phyloP scores from a whole-genome alignment of 2,797 vertebrate species.

The Danio albolineatus region DNA sequence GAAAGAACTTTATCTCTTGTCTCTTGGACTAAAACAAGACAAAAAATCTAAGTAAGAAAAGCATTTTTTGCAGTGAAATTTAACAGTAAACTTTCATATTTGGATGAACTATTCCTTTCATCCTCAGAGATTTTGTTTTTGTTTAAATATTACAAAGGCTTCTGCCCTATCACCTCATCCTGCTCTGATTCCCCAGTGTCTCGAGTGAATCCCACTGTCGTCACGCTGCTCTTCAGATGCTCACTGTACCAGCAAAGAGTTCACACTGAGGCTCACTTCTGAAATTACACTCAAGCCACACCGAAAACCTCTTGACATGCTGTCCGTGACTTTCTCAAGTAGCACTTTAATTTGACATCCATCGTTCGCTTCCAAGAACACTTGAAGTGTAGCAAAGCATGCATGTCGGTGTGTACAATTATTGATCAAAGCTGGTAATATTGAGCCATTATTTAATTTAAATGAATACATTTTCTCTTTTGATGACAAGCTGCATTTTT shows the following conservation, averaged over 20 bases:
- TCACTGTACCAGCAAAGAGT: conserved; percentile 23
- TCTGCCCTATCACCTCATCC: background rate
- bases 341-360: conserved; percentile 28
- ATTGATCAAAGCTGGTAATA: background rate
- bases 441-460: too few species aligned
- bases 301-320: conserved; percentile 5
- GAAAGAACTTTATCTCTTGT: too few species aligned
- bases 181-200: conserved; percentile 6
- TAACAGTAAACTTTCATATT: too few species aligned
- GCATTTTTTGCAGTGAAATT: too few species aligned
- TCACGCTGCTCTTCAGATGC: conserved; percentile 17
- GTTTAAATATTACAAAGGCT: conserved; percentile 26
- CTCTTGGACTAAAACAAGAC: too few species aligned
- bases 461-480: background rate
- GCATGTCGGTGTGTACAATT: background rate
- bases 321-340: conserved; percentile 34
- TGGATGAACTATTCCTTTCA: too few species aligned
- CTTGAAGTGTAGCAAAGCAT: background rate
- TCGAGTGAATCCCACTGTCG: background rate
- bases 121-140: background rate
- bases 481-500: background rate
- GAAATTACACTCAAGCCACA: conserved; percentile 26
- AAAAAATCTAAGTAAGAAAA: too few species aligned
- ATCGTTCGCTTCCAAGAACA: background rate
- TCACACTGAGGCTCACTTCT: conserved; percentile 43